Conservation (phyloP, 2,113 vertebrate species). For the Stictonetta naevosa region DNA sequence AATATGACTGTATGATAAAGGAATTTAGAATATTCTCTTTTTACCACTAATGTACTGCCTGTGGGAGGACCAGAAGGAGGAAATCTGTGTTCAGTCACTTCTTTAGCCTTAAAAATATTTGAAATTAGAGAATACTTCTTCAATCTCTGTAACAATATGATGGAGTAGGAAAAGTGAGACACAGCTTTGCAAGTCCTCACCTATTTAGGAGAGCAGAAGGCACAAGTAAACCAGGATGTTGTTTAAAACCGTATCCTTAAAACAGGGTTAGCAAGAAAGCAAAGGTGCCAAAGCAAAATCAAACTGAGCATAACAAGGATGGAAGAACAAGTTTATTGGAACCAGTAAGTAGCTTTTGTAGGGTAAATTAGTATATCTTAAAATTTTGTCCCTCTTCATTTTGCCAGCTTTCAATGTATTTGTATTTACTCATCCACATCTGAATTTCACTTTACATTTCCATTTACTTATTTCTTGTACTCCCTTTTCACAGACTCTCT, state of each 20-base stretch:
- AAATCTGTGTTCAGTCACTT: neutral
- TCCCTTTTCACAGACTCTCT: neutral
- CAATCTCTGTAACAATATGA: neutral
- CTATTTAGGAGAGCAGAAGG: neutral
- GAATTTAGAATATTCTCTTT: neutral
- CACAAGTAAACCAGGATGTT: neutral
- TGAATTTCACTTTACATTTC: neutral
- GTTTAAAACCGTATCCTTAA: neutral
- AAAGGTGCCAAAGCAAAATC: neutral
- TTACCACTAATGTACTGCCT: neutral
- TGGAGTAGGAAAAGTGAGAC: neutral
- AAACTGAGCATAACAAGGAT: neutral
- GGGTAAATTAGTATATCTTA: neutral
- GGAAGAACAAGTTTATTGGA: neutral
- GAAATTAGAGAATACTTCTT: neutral
- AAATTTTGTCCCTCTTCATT: neutral
- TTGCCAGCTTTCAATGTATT: neutral
- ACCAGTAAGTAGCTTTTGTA: neutral
- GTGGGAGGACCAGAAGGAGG: neutral
- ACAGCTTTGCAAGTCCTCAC: neutral
- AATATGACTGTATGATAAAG: neutral
- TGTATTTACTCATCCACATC: neutral
- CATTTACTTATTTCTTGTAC: neutral
- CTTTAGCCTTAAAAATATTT: conserved; percentile 1
- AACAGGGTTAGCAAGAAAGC: neutral